Evolutionary conservation across 1,140 invertebrate species (phyloP), one percentile per base, ranked within the genome.

Genomic region (Charaxes varanes): DNA sequence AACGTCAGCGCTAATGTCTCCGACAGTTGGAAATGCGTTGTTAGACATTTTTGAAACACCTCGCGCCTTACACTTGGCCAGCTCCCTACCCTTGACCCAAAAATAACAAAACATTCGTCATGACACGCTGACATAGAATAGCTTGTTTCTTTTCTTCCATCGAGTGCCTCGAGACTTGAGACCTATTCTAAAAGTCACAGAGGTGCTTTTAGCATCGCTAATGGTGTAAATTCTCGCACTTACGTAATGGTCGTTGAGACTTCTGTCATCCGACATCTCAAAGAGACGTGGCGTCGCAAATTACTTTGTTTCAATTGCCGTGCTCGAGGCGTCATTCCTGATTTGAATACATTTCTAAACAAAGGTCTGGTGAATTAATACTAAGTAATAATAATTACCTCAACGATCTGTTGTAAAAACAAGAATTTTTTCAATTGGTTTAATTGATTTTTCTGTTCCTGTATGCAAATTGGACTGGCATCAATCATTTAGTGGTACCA

Each of bases 51-150:
- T 36, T 45, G 22, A 38, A 45, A 26, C 28, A 8, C n/a, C 33
- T 37, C 50, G 33, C 49, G 42, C 44, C 40, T 42, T 42, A 47
- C 45, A 58, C 49, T 57, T 66, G 48, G 41, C 49, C 38, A 48
- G 35, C 49, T 47, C 47, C 13, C 16, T 57, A 61, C 44, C 73
- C 73, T 66, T 78, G 73, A 78, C 70, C 73, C 49, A 74, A 78
- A 71, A 72, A 73, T 72, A 77, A 62, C 65, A 64, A 63, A 72
- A 61, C 70, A 70, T 60, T 65, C 62, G 48, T 72, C 62, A 64
- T 67, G 63, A 71, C 70, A 72, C 61, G 51, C 46, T 50, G 33
- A 47, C 50, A 53, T 27, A 37, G 28, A 31, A 17, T 31, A 31
- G 15, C 34, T 45, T 8, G 35, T 17, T 40, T 40, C 35, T 31